Percentiles rank a stretch among this genome's conserved stretches.
Evolutionary conservation across 1,140 invertebrate genomes (phyloP).

Genomic region (Cotesia chilonis): DNA sequence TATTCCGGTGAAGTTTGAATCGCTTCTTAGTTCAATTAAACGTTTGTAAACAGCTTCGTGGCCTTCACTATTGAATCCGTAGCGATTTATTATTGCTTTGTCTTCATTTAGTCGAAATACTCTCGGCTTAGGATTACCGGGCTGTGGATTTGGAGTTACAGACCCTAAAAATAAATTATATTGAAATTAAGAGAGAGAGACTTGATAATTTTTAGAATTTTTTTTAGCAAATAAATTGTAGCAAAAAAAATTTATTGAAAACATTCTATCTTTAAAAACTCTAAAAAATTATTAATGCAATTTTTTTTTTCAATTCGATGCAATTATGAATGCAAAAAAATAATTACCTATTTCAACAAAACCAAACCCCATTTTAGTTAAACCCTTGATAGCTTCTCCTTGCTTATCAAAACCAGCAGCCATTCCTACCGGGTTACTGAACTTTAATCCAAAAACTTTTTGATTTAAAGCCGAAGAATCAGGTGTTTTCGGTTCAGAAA

Average conservation of each 20-base stretch:
- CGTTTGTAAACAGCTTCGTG: conserved; percentile 77
- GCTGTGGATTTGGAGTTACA: conserved; percentile 91
- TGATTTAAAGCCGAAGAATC: conserved; percentile 74
- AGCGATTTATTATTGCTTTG: conserved; percentile 92
- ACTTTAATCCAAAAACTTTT: conserved; percentile 74
- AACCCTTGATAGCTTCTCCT: conserved; percentile 85
- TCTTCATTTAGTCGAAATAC: conserved; percentile 89
- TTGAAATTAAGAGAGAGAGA: conserved; percentile 4
- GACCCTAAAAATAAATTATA: conserved; percentile 65
- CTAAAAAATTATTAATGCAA: no score
- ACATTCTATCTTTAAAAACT: no score
- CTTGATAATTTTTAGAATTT: background rate
- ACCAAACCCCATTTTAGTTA: conserved; percentile 89
- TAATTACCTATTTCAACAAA: conserved; percentile 92
- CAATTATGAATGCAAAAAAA: background rate
- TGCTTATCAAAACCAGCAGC: conserved; percentile 99
- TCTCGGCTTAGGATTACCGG: conserved; percentile 90
- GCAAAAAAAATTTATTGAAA: no score
- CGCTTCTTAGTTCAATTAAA: conserved; percentile 68
- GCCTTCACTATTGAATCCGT: conserved; percentile 97
- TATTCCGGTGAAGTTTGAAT: conserved; percentile 68
- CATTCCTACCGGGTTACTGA: conserved; percentile 92
- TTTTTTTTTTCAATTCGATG: no score
- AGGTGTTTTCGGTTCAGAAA: conserved; percentile 68
- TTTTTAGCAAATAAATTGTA: background rate